These are phyloP conservation scores for Hippolais icterina DNA, from an alignment of 2,113 vertebrate genomes.

Conservation along the genomic window DNA sequence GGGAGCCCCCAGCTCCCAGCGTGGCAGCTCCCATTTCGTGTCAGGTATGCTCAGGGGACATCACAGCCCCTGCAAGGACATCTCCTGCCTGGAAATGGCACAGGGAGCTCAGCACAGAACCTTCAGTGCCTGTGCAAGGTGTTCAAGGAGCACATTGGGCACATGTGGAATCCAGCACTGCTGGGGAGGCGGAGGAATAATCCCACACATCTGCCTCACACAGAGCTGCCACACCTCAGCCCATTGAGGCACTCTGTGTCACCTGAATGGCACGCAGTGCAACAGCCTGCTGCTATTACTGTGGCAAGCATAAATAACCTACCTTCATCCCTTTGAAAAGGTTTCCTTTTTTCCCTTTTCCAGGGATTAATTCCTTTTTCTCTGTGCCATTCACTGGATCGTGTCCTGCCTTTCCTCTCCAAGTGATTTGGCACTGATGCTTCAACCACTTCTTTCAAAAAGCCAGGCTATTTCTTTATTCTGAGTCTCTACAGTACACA, in stretches of 20 bases:
- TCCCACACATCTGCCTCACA: background rate
- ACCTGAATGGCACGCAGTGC: background rate
- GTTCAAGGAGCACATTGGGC: background rate
- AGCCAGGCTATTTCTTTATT: background rate
- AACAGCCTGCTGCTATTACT: background rate
- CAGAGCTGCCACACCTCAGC: background rate
- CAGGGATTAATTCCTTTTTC: background rate
- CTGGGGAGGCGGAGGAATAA: background rate
- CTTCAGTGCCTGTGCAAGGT: background rate
- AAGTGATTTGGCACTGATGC: background rate
- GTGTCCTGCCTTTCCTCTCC: background rate
- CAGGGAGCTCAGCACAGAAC: background rate
- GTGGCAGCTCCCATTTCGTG: background rate
- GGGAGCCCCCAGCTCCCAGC: background rate
- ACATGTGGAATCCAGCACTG: background rate
- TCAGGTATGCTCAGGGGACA: background rate
- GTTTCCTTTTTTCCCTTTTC: background rate
- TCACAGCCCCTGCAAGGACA: background rate
- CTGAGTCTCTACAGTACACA: background rate
- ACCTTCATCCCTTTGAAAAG: background rate
- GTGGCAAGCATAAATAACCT: background rate
- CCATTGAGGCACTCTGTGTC: background rate
- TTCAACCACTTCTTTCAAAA: background rate
- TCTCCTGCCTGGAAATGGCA: background rate
- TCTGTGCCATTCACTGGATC: background rate